Percentiles rank a stretch among this genome's conserved stretches.
Conservation (phyloP, 2,113 vertebrate genomes). For the Stictonetta naevosa region DNA sequence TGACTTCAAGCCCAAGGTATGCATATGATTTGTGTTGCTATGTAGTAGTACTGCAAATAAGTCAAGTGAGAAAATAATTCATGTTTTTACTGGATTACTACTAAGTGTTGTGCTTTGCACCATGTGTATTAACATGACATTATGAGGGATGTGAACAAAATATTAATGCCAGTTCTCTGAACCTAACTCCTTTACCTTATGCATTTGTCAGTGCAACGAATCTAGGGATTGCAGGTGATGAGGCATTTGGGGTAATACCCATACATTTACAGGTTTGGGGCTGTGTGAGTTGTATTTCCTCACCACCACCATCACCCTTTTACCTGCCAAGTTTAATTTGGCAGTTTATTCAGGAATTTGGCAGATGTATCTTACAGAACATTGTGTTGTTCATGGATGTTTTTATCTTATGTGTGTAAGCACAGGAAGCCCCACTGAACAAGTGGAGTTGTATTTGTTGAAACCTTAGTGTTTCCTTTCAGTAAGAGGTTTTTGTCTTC, state of each 20-base stretch:
- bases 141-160: background rate
- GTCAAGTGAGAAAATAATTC: background rate
- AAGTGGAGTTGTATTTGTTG: background rate
- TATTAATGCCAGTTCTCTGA: background rate
- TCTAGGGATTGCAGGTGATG: background rate
- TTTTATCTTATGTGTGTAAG: background rate
- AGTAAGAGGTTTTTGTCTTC: background rate
- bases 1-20: background rate
- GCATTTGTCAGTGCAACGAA: background rate
- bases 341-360: background rate
- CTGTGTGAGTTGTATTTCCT: background rate
- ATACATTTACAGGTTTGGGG: background rate
- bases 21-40: background rate
- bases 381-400: background rate
- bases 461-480: background rate
- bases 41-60: background rate
- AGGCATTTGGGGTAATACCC: background rate
- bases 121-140: background rate
- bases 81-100: background rate
- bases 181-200: background rate
- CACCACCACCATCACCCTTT: rapidly evolving
- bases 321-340: background rate
- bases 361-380: background rate
- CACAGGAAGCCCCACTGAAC: background rate
- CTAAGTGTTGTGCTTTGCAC: background rate